A percentile compares a stretch with the other conserved stretches of the same genome.
phyloP scores from a whole-genome alignment of 1,140 invertebrate genomes.

The Drosophila sp. region DNA sequence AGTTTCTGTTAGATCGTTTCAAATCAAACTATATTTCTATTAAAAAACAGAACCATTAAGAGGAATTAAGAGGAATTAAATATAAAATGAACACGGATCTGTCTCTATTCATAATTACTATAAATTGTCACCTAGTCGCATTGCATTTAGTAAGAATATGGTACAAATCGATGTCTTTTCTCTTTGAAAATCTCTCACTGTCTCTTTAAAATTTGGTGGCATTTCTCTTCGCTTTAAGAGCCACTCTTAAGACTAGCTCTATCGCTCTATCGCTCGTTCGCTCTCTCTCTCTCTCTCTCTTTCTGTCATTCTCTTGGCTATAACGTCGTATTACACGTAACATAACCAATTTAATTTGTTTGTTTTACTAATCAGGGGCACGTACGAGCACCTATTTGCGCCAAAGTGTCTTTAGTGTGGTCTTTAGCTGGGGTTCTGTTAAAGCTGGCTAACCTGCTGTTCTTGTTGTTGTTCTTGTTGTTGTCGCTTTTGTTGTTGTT shows the following conservation, averaged over 20 bases:
- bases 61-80: too few species aligned
- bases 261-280: background rate
- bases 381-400: constrained; percentile 73
- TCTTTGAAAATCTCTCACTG: background rate
- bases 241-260: constrained; percentile 15
- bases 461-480: constrained; percentile 37
- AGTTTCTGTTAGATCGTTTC: too few species aligned
- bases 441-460: constrained; percentile 25
- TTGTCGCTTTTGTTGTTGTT: constrained; percentile 38
- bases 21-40: too few species aligned
- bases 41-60: too few species aligned
- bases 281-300: background rate
- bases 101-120: too few species aligned
- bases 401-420: constrained; percentile 67
- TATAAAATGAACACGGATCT: too few species aligned
- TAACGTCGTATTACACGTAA: constrained; percentile 23
- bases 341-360: constrained; percentile 74
- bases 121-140: too few species aligned
- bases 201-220: background rate
- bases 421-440: constrained; percentile 56
- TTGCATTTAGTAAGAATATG: too few species aligned
- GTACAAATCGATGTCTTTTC: background rate
- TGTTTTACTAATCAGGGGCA: constrained; percentile 79
- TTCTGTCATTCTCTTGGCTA: constrained; percentile 3
- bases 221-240: background rate